Evolutionary conservation across 2,797 vertebrate genomes (phyloP).

Genomic region (Clamator glandarius): DNA sequence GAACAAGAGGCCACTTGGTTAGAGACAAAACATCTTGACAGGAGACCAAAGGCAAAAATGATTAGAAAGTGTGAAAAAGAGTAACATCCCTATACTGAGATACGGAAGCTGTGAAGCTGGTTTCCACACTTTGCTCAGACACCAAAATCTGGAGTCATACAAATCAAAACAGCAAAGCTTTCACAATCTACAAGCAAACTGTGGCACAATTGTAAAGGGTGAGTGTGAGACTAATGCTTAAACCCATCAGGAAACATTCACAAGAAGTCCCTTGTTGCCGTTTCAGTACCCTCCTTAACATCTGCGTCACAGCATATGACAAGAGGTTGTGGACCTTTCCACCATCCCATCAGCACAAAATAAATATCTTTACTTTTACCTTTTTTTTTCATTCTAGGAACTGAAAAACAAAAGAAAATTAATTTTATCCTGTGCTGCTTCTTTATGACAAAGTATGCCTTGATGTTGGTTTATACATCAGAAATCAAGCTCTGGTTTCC

Average conservation of each 20-base stretch:
- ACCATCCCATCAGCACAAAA: neutral
- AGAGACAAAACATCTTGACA: neutral
- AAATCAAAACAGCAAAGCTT: neutral
- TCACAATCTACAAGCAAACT: neutral
- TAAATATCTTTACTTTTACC: neutral
- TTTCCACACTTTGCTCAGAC: neutral
- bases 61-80: neutral
- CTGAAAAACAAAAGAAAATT: neutral
- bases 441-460: constrained; percentile 15
- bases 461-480: constrained; percentile 28
- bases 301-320: neutral
- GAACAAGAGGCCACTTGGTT: neutral
- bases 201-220: neutral
- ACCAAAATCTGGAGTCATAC: neutral
- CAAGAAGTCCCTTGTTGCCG: neutral
- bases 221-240: neutral
- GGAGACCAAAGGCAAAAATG: neutral
- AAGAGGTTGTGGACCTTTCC: neutral
- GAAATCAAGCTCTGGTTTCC: constrained; percentile 42
- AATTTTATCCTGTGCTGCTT: neutral
- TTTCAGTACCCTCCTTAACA: neutral
- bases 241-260: neutral
- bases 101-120: neutral
- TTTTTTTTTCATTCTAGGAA: neutral
- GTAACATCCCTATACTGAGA: neutral